phyloP scores from a whole-genome alignment of 2,797 vertebrate species.

The Sebastes cheni region DNA sequence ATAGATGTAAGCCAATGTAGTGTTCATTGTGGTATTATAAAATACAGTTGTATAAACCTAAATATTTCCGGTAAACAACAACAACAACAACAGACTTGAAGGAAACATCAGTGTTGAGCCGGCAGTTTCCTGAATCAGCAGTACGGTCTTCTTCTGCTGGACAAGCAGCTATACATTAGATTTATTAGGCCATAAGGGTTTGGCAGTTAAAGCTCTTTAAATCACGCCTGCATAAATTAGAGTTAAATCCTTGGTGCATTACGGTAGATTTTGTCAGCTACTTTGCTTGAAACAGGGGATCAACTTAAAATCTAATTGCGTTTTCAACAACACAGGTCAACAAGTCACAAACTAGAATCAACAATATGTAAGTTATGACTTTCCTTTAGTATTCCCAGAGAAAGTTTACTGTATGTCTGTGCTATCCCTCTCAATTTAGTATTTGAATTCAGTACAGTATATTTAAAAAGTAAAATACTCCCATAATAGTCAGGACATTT shows the following conservation, averaged over 20 bases:
- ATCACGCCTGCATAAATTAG: constrained; percentile 4
- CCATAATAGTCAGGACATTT: neutral
- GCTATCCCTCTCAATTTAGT: neutral
- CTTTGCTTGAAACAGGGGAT: neutral
- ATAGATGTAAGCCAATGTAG: neutral
- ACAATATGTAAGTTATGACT: neutral
- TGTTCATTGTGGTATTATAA: neutral
- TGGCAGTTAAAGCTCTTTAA: constrained; percentile 22
- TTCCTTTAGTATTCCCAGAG: neutral
- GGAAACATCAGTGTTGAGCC: neutral
- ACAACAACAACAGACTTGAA: neutral
- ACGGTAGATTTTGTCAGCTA: neutral
- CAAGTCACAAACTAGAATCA: constrained; percentile 12
- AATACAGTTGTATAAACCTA: neutral
- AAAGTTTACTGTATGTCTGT: neutral
- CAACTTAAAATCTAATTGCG: neutral
- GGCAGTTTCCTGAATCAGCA: constrained; percentile 32
- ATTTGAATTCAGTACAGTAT: neutral
- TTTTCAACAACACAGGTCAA: constrained; percentile 6
- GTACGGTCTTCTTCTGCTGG: constrained; percentile 4
- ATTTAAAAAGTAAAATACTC: neutral
- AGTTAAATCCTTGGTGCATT: constrained; percentile 19
- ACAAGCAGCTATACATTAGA: constrained; percentile 6
- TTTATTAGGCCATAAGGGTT: constrained; percentile 5
- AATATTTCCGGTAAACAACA: neutral